Percentiles rank a stretch among this genome's conserved stretches.
These are phyloP conservation scores for Eucidaris tribuloides DNA, from an alignment of 35 echinoderm and acorn worm genomes.

Conservation along the genomic window DNA sequence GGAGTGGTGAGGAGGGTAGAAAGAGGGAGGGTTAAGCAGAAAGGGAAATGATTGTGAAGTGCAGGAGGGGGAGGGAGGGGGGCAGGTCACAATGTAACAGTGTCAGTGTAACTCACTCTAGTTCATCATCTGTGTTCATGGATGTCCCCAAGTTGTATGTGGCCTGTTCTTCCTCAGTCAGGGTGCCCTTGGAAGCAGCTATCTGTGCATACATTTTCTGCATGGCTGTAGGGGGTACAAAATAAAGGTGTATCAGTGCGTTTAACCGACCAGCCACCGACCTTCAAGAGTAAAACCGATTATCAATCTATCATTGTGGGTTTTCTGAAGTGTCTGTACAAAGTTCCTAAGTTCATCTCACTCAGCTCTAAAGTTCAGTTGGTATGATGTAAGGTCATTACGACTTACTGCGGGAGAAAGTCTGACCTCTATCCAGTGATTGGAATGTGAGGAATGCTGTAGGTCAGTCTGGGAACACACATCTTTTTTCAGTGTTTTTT, in stretches of 20 bases:
- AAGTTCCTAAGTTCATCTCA: neutral
- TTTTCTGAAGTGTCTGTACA: neutral
- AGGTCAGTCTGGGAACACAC: neutral
- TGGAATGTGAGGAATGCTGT: too few species aligned
- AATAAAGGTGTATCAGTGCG: too few species aligned
- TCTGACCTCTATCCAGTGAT: too few species aligned
- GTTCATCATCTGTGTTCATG: slow-evolving; percentile 38
- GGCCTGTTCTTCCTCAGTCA: slow-evolving; percentile 85
- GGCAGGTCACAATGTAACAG: neutral
- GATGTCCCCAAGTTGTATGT: slow-evolving; percentile 65
- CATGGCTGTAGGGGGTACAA: slow-evolving; percentile 46
- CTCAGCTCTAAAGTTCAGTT: neutral
- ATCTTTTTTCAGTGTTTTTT: neutral
- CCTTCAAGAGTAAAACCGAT: too few species aligned
- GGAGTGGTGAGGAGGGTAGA: too few species aligned
- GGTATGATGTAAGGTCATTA: neutral
- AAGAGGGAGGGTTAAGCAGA: too few species aligned
- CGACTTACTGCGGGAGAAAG: neutral
- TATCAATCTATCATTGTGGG: neutral
- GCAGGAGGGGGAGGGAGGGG: neutral
- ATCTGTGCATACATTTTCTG: slow-evolving; percentile 78
- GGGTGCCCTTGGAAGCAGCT: slow-evolving; percentile 21
- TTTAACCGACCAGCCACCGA: too few species aligned
- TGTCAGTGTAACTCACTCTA: slow-evolving; percentile 8
- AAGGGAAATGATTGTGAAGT: too few species aligned